Base-by-base conservation (phyloP, 2,888 invertebrate genomes). In the Sesia apiformis region DNA sequence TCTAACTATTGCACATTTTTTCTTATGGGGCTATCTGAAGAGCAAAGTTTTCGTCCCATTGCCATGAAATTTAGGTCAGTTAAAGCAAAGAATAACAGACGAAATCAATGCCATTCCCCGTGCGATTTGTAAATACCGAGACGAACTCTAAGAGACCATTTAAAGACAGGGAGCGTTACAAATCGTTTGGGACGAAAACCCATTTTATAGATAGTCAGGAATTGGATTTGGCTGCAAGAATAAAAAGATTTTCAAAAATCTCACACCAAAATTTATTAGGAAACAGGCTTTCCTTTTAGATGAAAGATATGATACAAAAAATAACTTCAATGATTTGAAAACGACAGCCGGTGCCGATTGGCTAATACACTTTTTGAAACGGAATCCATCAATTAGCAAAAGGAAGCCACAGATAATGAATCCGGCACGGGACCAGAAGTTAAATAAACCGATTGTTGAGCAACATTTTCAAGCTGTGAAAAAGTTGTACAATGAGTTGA, bases 101-200 rank as follows among this genome's bases (percentile, higher is more conserved):
- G 23, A 23, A 23, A 23, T 23, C 23, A 23, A 23, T 23, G 23
- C 2, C 23, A 23, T 23, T 23, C 1, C 23, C 2, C 23, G 23
- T 23, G 23, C 23, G 23, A 1, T 23, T 23, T 23, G n/a, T n/a
- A n/a, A n/a, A 51, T 53, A 40, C 54, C 54, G 6, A 3, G 54
- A 40, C 54, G 54, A 40, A 54, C 54, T 40, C 38, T n/a, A n/a
- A n/a, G n/a, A n/a, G n/a, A n/a, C n/a, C n/a, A 54, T 40, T 39
- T 54, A 50, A 7, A 49, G 4, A 1, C 23, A 8, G 5, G 5
- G 23, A 49, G 49, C 23, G 49, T 4, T 23, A 4, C 5, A 49
- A 49, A 49, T 8, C 49, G 52, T 23, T 54, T 56, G 52, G 58
- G 60, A n/a, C 57, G 60, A 55, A 58, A 58, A 43, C 54, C 60